A percentile compares a stretch with the other conserved stretches of the same genome.
Evolutionary conservation across 2,113 vertebrate genomes (phyloP).

Genomic region (Taurulus bubalis): DNA sequence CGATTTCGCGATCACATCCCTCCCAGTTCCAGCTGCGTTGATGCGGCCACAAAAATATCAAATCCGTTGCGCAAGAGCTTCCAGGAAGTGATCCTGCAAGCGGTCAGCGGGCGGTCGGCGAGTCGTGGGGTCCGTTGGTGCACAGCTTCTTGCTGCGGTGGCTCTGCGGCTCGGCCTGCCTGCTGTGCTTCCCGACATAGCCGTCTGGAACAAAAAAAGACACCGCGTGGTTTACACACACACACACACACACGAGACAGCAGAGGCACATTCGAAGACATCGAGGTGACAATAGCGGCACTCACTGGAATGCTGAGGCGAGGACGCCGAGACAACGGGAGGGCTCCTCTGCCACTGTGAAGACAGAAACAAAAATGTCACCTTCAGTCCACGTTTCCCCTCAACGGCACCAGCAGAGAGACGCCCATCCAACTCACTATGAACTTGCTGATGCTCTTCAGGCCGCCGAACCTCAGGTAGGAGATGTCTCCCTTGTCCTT

Average conservation of each 20-base stretch:
- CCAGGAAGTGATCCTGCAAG: neutral
- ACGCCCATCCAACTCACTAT: conserved; percentile 83
- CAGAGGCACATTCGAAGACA: too few species aligned
- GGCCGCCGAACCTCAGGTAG: conserved; percentile 89
- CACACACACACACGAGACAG: accelerated
- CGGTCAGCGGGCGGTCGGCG: conserved; percentile 1
- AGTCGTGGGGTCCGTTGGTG: conserved; percentile 1
- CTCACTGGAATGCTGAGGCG: conserved; percentile 85
- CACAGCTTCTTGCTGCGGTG: conserved; percentile 72
- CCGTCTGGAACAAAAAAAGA: conserved; percentile 78
- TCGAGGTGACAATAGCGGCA: too few species aligned
- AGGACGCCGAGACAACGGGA: conserved; percentile 44
- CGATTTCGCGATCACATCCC: neutral
- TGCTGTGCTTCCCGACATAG: conserved; percentile 66
- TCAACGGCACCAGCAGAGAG: neutral
- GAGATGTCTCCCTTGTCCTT: conserved; percentile 96
- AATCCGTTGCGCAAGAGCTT: neutral
- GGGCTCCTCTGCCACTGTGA: conserved; percentile 89
- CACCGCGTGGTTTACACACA: too few species aligned
- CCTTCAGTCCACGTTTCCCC: neutral
- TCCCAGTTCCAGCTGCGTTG: neutral
- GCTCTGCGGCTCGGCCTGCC: conserved; percentile 46
- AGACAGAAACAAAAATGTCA: conserved; percentile 59
- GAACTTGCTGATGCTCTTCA: conserved; percentile 89
- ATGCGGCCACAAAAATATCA: neutral